phyloP scores from a whole-genome alignment of 1,140 invertebrate species.

The Nasonia longicornis region DNA sequence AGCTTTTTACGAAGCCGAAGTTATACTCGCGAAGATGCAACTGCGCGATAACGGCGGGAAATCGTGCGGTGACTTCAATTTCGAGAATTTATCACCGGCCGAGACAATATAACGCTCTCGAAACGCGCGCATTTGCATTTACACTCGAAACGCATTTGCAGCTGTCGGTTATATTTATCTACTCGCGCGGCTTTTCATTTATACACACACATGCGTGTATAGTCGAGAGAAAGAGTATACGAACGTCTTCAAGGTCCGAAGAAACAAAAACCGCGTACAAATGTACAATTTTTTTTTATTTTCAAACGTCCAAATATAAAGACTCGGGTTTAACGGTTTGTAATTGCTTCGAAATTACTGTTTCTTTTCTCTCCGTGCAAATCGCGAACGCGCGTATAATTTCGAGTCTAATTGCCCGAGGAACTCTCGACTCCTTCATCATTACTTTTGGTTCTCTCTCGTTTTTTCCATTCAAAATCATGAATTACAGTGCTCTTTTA shows the following conservation, averaged over 20 bases:
- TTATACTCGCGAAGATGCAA: neutral
- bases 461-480: slow-evolving; percentile 2
- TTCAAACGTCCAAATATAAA: slow-evolving; percentile 30
- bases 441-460: neutral
- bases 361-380: slow-evolving; percentile 20
- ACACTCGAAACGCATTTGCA: slow-evolving; percentile 32
- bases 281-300: slow-evolving; percentile 30
- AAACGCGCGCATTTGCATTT: slow-evolving; percentile 9
- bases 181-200: neutral
- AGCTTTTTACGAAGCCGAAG: neutral
- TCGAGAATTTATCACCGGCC: slow-evolving; percentile 21
- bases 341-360: slow-evolving; percentile 35
- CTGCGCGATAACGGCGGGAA: neutral
- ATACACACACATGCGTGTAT: neutral
- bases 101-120: slow-evolving; percentile 23
- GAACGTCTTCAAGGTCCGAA: slow-evolving; percentile 7
- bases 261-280: neutral
- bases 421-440: neutral
- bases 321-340: neutral
- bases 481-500: neutral
- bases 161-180: neutral
- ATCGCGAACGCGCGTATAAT: slow-evolving; percentile 30
- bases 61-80: neutral
- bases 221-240: neutral
- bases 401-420: slow-evolving; percentile 33